Evolutionary conservation across 1,140 invertebrate genomes (phyloP).

Genomic region (Pantala flavescens): DNA sequence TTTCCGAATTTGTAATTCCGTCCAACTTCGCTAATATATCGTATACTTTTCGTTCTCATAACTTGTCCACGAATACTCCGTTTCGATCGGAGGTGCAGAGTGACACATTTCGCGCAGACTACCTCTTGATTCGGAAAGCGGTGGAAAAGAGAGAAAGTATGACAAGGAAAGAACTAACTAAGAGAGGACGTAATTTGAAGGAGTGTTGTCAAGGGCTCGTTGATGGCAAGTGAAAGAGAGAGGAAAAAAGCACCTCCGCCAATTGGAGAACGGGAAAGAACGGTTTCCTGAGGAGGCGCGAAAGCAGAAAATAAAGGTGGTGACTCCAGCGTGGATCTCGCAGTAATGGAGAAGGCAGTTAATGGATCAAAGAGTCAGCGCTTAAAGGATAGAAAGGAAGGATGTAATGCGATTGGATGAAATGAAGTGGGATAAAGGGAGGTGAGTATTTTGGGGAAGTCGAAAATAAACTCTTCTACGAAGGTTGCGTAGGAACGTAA

Average conservation of each 20-base stretch:
- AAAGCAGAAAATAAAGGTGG: not conserved
- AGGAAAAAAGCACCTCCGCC: not conserved
- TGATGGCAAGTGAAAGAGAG: not conserved
- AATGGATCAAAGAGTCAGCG: not conserved
- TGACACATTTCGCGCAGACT: no score
- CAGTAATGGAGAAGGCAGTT: not conserved
- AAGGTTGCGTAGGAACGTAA: no score
- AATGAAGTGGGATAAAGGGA: not conserved
- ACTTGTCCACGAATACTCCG: no score
- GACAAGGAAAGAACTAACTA: not conserved
- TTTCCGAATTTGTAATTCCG: no score
- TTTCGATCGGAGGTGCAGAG: no score
- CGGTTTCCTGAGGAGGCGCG: not conserved
- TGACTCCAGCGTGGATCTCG: not conserved
- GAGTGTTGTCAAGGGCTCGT: not conserved
- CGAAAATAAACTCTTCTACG: no score
- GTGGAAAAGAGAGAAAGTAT: not conserved
- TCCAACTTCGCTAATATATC: no score
- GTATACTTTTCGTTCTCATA: no score
- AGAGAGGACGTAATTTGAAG: not conserved
- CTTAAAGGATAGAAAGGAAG: not conserved
- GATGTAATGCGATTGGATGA: not conserved
- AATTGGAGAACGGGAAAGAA: not conserved
- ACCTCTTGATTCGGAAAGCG: no score
- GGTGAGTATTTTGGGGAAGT: not conserved